Percentiles rank a stretch among this genome's conserved stretches.
phyloP scores from a whole-genome alignment of 2,113 vertebrate genomes.

The Larimichthys polyactis region DNA sequence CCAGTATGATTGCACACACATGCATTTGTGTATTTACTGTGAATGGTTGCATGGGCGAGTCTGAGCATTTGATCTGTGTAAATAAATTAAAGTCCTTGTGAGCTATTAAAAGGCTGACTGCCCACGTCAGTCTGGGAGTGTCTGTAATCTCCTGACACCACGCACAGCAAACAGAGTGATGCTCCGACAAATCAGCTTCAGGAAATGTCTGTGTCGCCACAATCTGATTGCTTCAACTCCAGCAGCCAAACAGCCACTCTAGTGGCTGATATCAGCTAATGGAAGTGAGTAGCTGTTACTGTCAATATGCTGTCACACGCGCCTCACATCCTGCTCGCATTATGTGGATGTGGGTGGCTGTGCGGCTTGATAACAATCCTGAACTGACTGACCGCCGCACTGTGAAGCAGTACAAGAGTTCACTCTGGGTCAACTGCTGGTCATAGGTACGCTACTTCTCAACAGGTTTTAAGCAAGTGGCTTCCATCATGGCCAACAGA shows the following conservation, averaged over 20 bases:
- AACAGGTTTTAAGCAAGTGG: conserved; percentile 42
- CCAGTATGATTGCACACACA: conserved; percentile 4
- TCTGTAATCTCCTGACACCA: conserved; percentile 58
- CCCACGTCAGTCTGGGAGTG: conserved; percentile 58
- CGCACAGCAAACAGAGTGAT: conserved; percentile 52
- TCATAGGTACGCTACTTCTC: conserved; percentile 27
- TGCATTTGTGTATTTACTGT: conserved; percentile 20
- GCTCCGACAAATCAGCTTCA: conserved; percentile 63
- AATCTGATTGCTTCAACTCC: conserved; percentile 71
- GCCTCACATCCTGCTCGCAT: conserved; percentile 63
- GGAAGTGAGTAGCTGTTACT: conserved; percentile 70
- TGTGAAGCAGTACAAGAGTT: conserved; percentile 36
- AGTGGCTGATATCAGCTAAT: conserved; percentile 79
- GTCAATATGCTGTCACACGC: conserved; percentile 68
- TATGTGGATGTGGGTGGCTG: conserved; percentile 55
- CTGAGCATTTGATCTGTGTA: conserved; percentile 54
- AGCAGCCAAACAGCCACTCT: conserved; percentile 55
- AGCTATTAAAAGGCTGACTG: conserved; percentile 64
- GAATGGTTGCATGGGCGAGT: conserved; percentile 26
- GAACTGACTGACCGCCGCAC: conserved; percentile 34
- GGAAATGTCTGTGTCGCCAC: conserved; percentile 62
- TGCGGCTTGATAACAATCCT: conserved; percentile 63
- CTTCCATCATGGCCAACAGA: conserved; percentile 20
- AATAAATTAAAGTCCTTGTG: conserved; percentile 57
- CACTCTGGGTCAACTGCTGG: conserved; percentile 39